phyloP scores from a whole-genome alignment of 2,113 vertebrate species.

The Anhinga anhinga region DNA sequence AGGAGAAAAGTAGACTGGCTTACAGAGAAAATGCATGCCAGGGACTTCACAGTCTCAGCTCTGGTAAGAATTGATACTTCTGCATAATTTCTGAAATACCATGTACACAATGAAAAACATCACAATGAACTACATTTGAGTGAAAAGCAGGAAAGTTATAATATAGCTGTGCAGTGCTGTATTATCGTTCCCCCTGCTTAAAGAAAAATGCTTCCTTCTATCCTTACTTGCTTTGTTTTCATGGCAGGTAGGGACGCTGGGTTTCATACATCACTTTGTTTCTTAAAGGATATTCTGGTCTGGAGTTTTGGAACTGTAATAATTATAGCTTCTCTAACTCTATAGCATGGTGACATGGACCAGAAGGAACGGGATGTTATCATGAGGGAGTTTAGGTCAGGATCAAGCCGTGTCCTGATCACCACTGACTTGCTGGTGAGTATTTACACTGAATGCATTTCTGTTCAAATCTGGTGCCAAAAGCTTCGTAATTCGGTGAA shows the following conservation, averaged over 20 bases:
- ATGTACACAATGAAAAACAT: fast-evolving
- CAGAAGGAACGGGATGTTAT: conserved; percentile 98
- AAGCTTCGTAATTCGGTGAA: conserved; percentile 45
- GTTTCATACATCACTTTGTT: conserved; percentile 64
- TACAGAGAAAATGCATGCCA: conserved; percentile 97
- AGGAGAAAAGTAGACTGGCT: conserved; percentile 99
- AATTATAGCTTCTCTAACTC: background rate
- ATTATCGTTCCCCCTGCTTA: conserved; percentile 83
- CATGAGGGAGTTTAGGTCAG: conserved; percentile 96
- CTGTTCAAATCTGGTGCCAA: conserved; percentile 27
- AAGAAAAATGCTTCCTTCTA: conserved; percentile 75
- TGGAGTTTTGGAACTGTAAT: background rate
- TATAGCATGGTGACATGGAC: conserved; percentile 97
- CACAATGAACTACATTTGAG: fast-evolving
- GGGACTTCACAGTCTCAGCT: conserved; percentile 97
- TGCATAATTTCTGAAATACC: fast-evolving
- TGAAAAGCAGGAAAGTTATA: conserved; percentile 75
- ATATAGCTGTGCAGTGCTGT: conserved; percentile 75
- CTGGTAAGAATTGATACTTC: conserved; percentile 76
- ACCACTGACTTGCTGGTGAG: conserved; percentile 97
- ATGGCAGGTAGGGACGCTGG: conserved; percentile 79
- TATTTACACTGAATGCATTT: fast-evolving
- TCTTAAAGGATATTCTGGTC: fast-evolving
- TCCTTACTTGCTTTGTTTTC: conserved; percentile 53
- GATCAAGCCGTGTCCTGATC: conserved; percentile 94